Base-by-base conservation (phyloP, 35 echinoderm and acorn worm genomes). In the Chiridota heheva region DNA sequence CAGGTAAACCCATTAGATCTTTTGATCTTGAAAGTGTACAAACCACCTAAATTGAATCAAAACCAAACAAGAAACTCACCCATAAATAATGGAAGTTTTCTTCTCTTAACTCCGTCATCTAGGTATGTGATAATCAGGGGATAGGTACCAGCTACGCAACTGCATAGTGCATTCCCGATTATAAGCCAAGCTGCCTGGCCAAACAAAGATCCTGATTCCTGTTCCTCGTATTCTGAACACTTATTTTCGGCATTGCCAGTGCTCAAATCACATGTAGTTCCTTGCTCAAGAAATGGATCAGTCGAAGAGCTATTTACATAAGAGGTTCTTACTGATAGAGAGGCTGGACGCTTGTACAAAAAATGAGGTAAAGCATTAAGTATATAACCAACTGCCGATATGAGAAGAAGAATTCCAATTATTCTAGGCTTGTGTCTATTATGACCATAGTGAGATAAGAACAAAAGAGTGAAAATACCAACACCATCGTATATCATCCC, bases 381-480 rank as follows among this genome's bases (percentile, higher is more conserved):
- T 0, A 96, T 46, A 5, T 77, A 60, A 7, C 92, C 92, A 2
- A 90, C 1, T 43, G 81, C 92, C 5, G 76, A 57, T 4, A 80
- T 83, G 35, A 85, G 7, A 17, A 27, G 36, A 0, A 88, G 63
- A 18, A 71, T 25, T 31, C 91, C 91, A 26, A 90, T 90, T 38
- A 96, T 85, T 16, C 88, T 64, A 0, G 92, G 92, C 31, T 88
- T 73, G 77, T 96, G 92, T 32, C 87, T 68, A 5, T 81, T 86
- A 57, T 90, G 82, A 26, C 92, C 92, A 44, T 81, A 96, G 56
- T 96, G 82, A 24, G 77, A 81, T 43, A 96, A 87, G 60, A 96
- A 96, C 7, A 90, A 45, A 5, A 96, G 73, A 20, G 80, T 49
- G 1, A 84, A 40, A 34, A 96, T 49, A 2, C 87, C 73, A 1